Evolutionary conservation across 2,888 invertebrate species (phyloP), one percentile per base, ranked within the genome.

Genomic region (Ochlodes sylvanus): DNA sequence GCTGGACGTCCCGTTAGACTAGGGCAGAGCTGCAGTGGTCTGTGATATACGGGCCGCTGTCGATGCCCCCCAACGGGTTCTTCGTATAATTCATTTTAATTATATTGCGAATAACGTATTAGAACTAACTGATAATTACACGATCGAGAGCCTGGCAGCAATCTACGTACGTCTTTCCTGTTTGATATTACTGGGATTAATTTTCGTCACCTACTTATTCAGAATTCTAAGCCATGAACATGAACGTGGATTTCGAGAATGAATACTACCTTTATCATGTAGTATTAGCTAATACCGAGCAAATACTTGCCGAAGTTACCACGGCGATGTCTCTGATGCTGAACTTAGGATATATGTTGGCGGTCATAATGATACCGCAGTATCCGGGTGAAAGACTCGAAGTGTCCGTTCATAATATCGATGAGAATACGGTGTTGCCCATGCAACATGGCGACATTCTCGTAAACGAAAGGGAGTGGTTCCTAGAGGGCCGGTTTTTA

Each of bases 261-360:
- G 52, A 7, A 10, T 27, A 19, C 4, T 12, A 6, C 10, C 14
- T 14, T 0, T 52, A 52, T 2, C 52, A 52, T 3, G 52, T 52
- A 7, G 6, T 27, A 3, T 5, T 52, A 14, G 52, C 21, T 3
- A 10, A 14, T n/a, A 0, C 21, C 1, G 52, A 52, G 4, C 21
- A 7, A 5, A 44, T 44, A 0, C n/a, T 44, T 0, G n/a, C 15
- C 6, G 60, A 60, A 15, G 60, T 60, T 0, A 19, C 27, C 44
- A 60, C 60, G 1, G 44, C 4, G 5, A 44, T 27, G 10, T 60
- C 60, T 7, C 44, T 60, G 0, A 60, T 60, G 27, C 1, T 60
- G 7, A 60, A 60, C 15, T 12, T 60, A 1, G 60, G 60, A 0
- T 60, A 32, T 12, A 44, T 60, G 60, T 14, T 44, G 44, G 44